Base-by-base conservation (phyloP, 2,888 invertebrate species). In the Drosophila greeni region DNA sequence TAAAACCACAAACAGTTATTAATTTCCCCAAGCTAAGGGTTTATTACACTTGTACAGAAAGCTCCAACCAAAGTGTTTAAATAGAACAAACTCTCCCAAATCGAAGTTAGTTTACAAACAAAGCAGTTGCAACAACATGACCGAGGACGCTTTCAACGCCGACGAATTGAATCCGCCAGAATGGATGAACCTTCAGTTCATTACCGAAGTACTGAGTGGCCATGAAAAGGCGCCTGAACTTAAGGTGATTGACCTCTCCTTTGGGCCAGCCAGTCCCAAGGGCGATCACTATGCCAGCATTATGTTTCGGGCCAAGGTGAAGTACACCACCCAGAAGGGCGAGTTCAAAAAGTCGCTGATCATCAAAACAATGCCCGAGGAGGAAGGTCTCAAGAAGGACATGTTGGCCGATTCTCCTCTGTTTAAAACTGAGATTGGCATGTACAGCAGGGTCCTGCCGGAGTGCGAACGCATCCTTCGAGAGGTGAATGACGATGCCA, bases 341-440 rank as follows among this genome's bases (percentile, higher is more conserved):
- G 36, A 74, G 66, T 66, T 47, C 47, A 20, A 23, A 48, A 58
- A 77, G 62, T 68, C 82, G 3, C 23, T 76, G 58, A 79, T 87
- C 24, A 74, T 86, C 2, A 87, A 87, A 66, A 79, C 82, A 1
- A 84, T 85, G 82, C 84, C 86, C 0, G 74, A 76, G 14, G 18
- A 16, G 26, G 78, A 85, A 2, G 76, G 85, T 0, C 11, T 26
- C 0, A 86, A 86, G 56, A 81, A 65, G 43, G 82, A 86, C 0
- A 42, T 85, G 26, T 20, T 86, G 7, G 54, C 16, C 0, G 72
- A 78, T 1, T 54, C 72, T 0, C 42, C 52, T 6, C 52, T 85
- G 18, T 87, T 87, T 14, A 65, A 62, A 57, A 80, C 77, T 1
- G 87, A 87, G 70, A 84, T 85, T 12, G 67, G 62, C 1, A 86